These are phyloP conservation scores for Notothenia coriiceps DNA, from an alignment of 2,113 vertebrate genomes.

Conservation along the genomic window DNA sequence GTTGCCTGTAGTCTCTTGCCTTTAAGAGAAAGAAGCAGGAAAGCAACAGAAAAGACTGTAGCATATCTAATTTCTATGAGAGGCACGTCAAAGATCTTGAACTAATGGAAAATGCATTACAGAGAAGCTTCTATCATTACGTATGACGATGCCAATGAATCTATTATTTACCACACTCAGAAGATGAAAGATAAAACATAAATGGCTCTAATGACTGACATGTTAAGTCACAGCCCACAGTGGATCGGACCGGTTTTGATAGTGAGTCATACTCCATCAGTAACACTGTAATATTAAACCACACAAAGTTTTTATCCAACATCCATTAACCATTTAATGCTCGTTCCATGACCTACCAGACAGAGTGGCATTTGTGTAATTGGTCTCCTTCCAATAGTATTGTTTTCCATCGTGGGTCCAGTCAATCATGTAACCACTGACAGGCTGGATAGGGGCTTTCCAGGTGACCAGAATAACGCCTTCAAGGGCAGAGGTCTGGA, in stretches of 20 bases:
- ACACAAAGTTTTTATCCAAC: background rate
- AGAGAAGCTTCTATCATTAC: slow-evolving; percentile 16
- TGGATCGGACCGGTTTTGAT: background rate
- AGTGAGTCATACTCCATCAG: slow-evolving; percentile 4
- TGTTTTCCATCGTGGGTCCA: slow-evolving; percentile 66
- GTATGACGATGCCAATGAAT: background rate
- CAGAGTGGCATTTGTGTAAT: slow-evolving; percentile 50
- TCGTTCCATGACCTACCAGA: slow-evolving; percentile 57
- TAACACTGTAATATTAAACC: background rate
- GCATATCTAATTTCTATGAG: background rate
- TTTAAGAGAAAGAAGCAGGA: background rate
- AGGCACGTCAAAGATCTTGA: slow-evolving; percentile 10
- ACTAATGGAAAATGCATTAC: slow-evolving; percentile 14
- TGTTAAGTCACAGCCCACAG: background rate
- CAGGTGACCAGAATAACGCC: slow-evolving; percentile 60
- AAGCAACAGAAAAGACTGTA: background rate
- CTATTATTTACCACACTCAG: slow-evolving; percentile 31
- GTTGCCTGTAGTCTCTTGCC: too few relatives aligned
- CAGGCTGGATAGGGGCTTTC: slow-evolving; percentile 47
- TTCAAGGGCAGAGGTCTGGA: slow-evolving; percentile 19
- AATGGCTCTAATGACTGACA: slow-evolving; percentile 7
- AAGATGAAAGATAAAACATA: background rate
- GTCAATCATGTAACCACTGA: slow-evolving; percentile 72
- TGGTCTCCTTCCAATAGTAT: slow-evolving; percentile 66
- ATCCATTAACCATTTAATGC: background rate